Percentiles rank a stretch among this genome's conserved stretches.
phyloP scores from a whole-genome alignment of 2,797 vertebrate genomes.

The Diplodus puntazzo region DNA sequence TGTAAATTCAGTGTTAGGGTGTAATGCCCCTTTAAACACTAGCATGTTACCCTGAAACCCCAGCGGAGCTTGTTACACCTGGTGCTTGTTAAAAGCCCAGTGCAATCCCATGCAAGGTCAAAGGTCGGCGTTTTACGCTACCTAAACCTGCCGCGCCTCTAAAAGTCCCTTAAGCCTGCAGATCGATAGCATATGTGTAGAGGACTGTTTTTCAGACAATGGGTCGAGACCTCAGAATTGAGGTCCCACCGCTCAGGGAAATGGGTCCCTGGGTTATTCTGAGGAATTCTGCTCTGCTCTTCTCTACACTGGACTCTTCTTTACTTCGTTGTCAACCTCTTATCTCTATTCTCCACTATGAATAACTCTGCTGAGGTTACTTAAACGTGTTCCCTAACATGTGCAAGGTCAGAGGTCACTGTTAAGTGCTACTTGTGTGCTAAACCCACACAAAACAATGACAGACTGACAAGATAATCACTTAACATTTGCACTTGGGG shows the following conservation, averaged over 20 bases:
- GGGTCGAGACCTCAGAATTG: conserved; percentile 33
- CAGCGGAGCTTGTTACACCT: conserved; percentile 64
- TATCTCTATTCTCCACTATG: not conserved
- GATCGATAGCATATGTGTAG: conserved; percentile 73
- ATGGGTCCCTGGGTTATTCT: conserved; percentile 22
- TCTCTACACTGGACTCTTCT: not conserved
- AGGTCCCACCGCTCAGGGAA: conserved; percentile 20
- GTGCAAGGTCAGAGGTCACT: conserved; percentile 11
- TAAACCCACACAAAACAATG: not conserved
- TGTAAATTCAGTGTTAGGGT: conserved; percentile 48
- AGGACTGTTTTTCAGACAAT: conserved; percentile 45
- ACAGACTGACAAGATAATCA: not conserved
- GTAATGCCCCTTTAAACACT: conserved; percentile 35
- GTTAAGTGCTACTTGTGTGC: not conserved
- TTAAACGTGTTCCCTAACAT: not conserved
- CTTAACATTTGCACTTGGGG: not conserved
- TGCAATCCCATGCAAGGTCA: conserved; percentile 63
- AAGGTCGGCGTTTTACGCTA: conserved; percentile 71
- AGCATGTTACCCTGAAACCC: conserved; percentile 55
- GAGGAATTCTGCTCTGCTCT: conserved; percentile 20
- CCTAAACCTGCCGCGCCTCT: conserved; percentile 73
- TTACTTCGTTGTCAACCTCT: not conserved
- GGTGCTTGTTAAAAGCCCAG: conserved; percentile 74
- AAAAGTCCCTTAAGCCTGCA: conserved; percentile 60
- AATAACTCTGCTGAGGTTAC: not conserved